Evolutionary conservation across 2,113 vertebrate species (phyloP), one percentile per base, ranked within the genome.

Genomic region (Erinaceus europaeus): DNA sequence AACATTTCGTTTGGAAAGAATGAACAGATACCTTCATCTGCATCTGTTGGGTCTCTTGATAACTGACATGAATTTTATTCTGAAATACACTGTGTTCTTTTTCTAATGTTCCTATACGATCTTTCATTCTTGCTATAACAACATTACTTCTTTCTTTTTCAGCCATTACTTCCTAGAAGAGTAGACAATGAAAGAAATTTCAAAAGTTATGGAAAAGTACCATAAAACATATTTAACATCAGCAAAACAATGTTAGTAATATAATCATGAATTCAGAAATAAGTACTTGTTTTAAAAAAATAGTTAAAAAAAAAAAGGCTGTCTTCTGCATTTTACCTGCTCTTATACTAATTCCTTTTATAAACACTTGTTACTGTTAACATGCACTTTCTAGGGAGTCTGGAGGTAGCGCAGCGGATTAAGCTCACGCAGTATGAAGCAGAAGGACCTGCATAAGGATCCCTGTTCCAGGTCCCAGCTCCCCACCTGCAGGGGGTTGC

Each of bases 51-150:
- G 97, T 95, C 79, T 99, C 98, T 34, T 99, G 98, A 95, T 97
- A 99, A 96, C 96, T 98, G 84, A 97, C 97, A 17, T 99, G 99
- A 27, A 99, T 98, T 94, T 99, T 99, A 84, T 97, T 98, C 94
- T 99, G 99, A 90, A 99, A 98, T 71, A 97, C 94, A 17, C 96
- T 97, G 11, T 98, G 95, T 61, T 99, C 99, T 75, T 99, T 99
- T 94, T 99, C 98, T 91, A 99, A 97, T 0, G 97, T 83, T 84
- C 95, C 97, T 84, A 98, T 98, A 36, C 98, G 98, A 72, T 99
- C 99, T 67, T 98, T 98, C 97, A 99, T 96, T 91, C 99, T 94
- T 0, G 98, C 93, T 87, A 98, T 98, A 36, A 98, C 97, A 32
- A 98, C 95, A 38, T 87, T 96, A 0, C 93, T 98, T 95, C 99